These are phyloP conservation scores for Mamestra brassicae DNA, from an alignment of 2,888 invertebrate species.

Conservation along the genomic window DNA sequence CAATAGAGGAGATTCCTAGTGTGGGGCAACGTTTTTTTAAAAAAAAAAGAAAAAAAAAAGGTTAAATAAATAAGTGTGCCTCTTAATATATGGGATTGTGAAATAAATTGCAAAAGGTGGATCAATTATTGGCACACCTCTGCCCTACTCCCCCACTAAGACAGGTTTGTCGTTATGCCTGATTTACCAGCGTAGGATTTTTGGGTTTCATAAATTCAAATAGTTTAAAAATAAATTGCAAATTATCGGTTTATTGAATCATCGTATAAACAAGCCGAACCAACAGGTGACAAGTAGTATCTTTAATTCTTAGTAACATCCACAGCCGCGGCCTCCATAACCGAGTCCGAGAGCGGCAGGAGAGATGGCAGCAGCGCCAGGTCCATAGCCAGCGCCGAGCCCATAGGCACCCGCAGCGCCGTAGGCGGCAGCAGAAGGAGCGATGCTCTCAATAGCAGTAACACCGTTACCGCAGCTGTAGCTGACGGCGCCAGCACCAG, in stretches of 20 bases:
- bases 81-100: too few species aligned
- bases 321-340: conserved; percentile 30
- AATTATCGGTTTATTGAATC: background rate
- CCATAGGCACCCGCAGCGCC: conserved; percentile 23
- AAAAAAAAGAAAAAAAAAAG: too few species aligned
- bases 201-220: background rate
- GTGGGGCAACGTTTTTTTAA: too few species aligned
- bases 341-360: background rate
- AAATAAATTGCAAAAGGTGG: too few species aligned
- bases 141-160: too few species aligned
- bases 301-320: background rate
- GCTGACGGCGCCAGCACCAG: conserved; percentile 46
- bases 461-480: conserved; percentile 47
- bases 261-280: background rate
- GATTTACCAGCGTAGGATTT: too few species aligned
- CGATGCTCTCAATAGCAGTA: conserved; percentile 42
- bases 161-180: too few species aligned
- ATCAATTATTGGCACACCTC: too few species aligned
- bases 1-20: too few species aligned
- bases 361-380: conserved; percentile 5
- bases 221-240: background rate
- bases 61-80: too few species aligned
- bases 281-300: too few species aligned
- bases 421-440: conserved; percentile 24
- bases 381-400: background rate